Percentiles rank a stretch among this genome's conserved stretches.
These are phyloP conservation scores for Epicauta chinensis DNA, from an alignment of 1,140 invertebrate genomes.

Conservation along the genomic window DNA sequence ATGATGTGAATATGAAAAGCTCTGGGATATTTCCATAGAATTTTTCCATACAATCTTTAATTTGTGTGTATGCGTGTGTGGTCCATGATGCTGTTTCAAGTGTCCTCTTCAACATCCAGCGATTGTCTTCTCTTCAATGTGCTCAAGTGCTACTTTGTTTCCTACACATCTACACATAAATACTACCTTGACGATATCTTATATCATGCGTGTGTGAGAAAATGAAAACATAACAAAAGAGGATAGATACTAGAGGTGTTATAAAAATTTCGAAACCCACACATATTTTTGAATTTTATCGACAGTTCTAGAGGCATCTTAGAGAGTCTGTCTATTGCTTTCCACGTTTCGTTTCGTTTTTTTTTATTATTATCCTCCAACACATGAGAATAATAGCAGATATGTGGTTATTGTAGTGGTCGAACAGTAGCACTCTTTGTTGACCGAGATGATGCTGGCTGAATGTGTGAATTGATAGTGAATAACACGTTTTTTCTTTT, in stretches of 20 bases:
- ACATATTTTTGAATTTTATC: constrained; percentile 3
- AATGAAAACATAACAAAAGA: too few species aligned
- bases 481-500: constrained; percentile 15
- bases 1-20: too few species aligned
- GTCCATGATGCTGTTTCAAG: constrained; percentile 14
- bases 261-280: too few species aligned
- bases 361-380: too few species aligned
- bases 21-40: too few species aligned
- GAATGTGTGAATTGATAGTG: constrained; percentile 33
- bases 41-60: too few species aligned
- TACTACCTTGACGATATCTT: too few species aligned
- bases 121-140: constrained; percentile 14
- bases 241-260: too few species aligned
- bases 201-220: too few species aligned
- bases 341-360: too few species aligned
- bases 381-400: too few species aligned
- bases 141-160: constrained; percentile 16
- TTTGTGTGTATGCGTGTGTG: background rate
- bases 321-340: too few species aligned
- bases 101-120: constrained; percentile 3
- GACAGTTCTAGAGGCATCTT: constrained; percentile 10
- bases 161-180: background rate
- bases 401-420: constrained; percentile 21
- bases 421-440: constrained; percentile 34
- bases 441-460: constrained; percentile 31